Percentiles rank a stretch among this genome's conserved stretches.
phyloP scores from a whole-genome alignment of 1,140 invertebrate genomes.

The Eurosta solidaginis region DNA sequence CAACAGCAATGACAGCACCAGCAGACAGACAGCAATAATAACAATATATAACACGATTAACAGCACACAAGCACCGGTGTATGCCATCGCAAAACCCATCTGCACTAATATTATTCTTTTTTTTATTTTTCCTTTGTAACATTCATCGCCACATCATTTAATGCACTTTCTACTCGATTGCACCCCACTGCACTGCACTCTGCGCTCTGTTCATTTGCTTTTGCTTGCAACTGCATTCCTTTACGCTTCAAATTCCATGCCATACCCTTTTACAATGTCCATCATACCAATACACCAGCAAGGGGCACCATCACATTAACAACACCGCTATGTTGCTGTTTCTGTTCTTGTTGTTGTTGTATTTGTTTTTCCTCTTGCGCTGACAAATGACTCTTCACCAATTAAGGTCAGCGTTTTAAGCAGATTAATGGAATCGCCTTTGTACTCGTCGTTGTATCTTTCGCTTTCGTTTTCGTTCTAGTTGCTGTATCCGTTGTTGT shows the following conservation, averaged over 20 bases:
- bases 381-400: conserved; percentile 25
- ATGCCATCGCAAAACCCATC: neutral
- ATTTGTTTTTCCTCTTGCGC: too few species aligned
- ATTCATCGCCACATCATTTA: neutral
- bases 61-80: neutral
- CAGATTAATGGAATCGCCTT: conserved; percentile 28
- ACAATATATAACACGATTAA: neutral
- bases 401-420: conserved; percentile 28
- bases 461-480: conserved; percentile 24
- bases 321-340: too few species aligned
- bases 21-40: neutral
- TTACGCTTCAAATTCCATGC: neutral
- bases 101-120: neutral
- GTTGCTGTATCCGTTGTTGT: conserved; percentile 7
- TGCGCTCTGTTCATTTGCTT: neutral
- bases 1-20: neutral
- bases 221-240: too few species aligned
- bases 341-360: too few species aligned
- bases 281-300: conserved; percentile 9
- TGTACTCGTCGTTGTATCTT: conserved; percentile 25
- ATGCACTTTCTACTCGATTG: neutral
- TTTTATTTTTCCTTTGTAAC: too few species aligned
- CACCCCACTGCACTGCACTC: neutral
- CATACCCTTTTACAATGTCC: neutral
- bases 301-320: neutral